Conservation (phyloP, 1,140 invertebrate genomes). For the Adoxophyes honmai region DNA sequence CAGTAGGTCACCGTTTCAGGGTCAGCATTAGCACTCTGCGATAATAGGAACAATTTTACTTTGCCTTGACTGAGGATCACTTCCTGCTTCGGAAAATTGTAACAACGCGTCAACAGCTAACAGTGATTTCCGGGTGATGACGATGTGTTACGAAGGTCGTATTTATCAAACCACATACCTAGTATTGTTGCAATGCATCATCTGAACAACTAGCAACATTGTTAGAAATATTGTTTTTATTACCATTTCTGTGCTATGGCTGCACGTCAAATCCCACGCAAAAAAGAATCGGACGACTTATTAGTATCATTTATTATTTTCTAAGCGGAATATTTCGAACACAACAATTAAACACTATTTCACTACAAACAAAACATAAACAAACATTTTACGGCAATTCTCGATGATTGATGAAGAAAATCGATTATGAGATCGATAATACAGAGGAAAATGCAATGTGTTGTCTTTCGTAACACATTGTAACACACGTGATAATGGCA, state of each 20-base stretch:
- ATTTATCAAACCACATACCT: constrained; percentile 31
- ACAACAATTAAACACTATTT: no score
- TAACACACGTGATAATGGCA: not conserved
- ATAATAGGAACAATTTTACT: constrained; percentile 43
- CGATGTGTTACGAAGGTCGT: constrained; percentile 52
- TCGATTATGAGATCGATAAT: no score
- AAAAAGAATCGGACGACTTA: no score
- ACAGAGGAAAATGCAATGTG: not conserved
- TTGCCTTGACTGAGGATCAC: constrained; percentile 54
- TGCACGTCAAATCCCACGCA: no score
- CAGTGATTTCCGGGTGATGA: constrained; percentile 64
- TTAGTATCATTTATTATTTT: no score
- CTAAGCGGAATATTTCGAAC: no score
- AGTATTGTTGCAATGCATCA: constrained; percentile 12
- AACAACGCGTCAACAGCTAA: constrained; percentile 60
- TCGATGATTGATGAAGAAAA: no score
- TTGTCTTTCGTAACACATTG: constrained; percentile 2
- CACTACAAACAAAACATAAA: not conserved
- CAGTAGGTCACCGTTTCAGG: constrained; percentile 10
- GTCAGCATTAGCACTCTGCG: not conserved
- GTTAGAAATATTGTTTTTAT: constrained; percentile 11
- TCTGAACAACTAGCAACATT: not conserved
- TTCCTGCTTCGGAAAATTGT: constrained; percentile 73
- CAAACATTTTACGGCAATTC: not conserved
- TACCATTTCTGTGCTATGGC: not conserved